Percentiles rank a stretch among this genome's conserved stretches.
These are phyloP conservation scores for Rhodeus uyekii DNA, from an alignment of 2,797 vertebrate species.

Conservation along the genomic window DNA sequence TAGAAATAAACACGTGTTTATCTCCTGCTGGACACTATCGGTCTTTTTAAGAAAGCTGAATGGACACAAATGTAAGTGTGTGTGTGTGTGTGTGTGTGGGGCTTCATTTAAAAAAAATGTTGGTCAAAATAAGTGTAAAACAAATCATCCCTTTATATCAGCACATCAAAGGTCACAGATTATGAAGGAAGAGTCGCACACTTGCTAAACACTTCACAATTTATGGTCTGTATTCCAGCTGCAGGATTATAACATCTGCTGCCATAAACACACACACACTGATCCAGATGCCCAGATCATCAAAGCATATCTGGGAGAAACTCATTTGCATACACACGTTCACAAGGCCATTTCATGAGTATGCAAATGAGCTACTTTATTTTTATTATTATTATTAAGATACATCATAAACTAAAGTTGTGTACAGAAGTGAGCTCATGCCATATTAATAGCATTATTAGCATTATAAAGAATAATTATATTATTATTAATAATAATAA, in stretches of 20 bases:
- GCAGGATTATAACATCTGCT: background rate
- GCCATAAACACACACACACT: slow-evolving; percentile 5
- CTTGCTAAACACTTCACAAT: background rate
- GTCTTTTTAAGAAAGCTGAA: background rate
- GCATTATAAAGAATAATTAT: too few relatives aligned
- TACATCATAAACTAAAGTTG: background rate
- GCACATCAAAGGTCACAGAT: too few relatives aligned
- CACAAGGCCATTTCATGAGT: background rate
- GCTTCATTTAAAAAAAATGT: too few relatives aligned
- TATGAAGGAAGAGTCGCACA: background rate
- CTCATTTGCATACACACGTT: background rate
- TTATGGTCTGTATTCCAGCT: background rate
- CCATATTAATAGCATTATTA: too few relatives aligned
- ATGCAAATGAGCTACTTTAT: background rate
- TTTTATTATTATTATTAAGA: background rate
- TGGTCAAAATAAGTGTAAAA: too few relatives aligned
- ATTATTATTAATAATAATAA: background rate
- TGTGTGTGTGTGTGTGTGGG: too few relatives aligned
- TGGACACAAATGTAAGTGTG: too few relatives aligned
- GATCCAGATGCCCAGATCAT: background rate
- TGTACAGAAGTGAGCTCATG: too few relatives aligned
- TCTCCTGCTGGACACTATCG: background rate
- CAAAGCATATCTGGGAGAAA: background rate
- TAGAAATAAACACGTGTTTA: background rate
- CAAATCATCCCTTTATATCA: too few relatives aligned